Percentiles rank a stretch among this genome's conserved stretches.
Evolutionary conservation across 2,797 vertebrate genomes (phyloP).

Genomic region (Macropodus opercularis): DNA sequence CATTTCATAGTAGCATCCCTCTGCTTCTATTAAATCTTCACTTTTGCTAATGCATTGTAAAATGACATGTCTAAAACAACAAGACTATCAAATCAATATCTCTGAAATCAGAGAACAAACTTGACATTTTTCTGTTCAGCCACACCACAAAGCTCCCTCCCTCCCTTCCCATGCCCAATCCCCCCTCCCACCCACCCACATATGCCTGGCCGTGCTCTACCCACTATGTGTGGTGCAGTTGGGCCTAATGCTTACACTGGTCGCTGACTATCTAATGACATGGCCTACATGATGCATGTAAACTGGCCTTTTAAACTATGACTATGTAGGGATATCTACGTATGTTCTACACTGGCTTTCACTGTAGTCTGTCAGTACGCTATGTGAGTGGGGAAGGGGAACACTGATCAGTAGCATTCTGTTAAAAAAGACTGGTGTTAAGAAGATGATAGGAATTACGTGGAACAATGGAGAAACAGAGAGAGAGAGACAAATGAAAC

Average conservation of each 20-base stretch:
- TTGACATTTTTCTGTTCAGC: slow-evolving; percentile 50
- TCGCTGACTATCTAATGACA: slow-evolving; percentile 20
- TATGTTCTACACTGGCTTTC: slow-evolving; percentile 73
- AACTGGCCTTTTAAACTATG: slow-evolving; percentile 4
- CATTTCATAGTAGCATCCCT: too few relatives aligned
- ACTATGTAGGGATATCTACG: slow-evolving; percentile 48
- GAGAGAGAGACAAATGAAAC: slow-evolving; percentile 53
- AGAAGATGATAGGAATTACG: slow-evolving; percentile 57
- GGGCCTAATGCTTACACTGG: slow-evolving; percentile 38
- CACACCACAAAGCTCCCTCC: slow-evolving; percentile 56
- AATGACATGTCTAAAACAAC: slow-evolving; percentile 10
- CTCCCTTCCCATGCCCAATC: slow-evolving; percentile 28
- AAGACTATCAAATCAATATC: slow-evolving; percentile 42
- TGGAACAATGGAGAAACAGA: slow-evolving; percentile 57
- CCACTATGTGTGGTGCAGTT: slow-evolving; percentile 65
- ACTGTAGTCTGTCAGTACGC: slow-evolving; percentile 84
- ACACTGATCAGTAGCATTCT: slow-evolving; percentile 75
- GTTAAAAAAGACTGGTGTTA: slow-evolving; percentile 65
- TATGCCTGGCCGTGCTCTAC: slow-evolving; percentile 75
- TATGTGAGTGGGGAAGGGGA: slow-evolving; percentile 79
- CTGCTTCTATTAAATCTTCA: not conserved
- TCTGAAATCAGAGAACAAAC: slow-evolving; percentile 43
- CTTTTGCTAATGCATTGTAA: not conserved
- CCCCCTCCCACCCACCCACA: slow-evolving; percentile 65
- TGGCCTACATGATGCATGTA: slow-evolving; percentile 6